Evolutionary conservation across 2,113 vertebrate species (phyloP).

Genomic region (Alethe diademata): DNA sequence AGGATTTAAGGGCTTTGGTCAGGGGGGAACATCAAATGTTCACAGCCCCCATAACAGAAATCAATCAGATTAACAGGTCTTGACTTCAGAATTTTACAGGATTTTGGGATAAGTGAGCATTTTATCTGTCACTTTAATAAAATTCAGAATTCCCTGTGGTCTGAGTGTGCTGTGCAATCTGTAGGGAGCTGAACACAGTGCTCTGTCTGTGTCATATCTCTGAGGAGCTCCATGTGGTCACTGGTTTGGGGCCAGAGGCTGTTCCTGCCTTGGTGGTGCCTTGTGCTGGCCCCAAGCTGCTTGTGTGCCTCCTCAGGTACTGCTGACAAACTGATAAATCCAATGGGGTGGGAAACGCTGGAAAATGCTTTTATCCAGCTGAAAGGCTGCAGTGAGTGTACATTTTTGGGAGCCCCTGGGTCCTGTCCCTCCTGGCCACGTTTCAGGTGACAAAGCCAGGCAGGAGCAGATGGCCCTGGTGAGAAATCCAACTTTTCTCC

Average conservation of each 20-base stretch:
- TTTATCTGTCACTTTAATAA: neutral
- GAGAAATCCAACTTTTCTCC: neutral
- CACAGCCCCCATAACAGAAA: neutral
- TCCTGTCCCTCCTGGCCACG: neutral
- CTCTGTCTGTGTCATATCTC: neutral
- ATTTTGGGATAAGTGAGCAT: neutral
- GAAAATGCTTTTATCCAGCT: neutral
- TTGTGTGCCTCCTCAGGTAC: neutral
- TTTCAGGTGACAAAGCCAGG: neutral
- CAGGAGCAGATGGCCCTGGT: constrained; percentile 1
- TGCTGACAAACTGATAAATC: neutral
- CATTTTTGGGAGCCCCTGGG: neutral
- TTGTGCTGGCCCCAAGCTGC: neutral
- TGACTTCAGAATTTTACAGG: neutral
- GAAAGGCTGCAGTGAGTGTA: neutral
- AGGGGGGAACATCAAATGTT: neutral
- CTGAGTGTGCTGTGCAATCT: neutral
- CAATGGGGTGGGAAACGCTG: neutral
- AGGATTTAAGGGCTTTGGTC: neutral
- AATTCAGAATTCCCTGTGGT: neutral
- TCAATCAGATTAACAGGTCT: neutral
- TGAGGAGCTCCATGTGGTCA: accelerated
- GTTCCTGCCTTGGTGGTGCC: neutral
- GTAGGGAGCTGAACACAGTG: neutral
- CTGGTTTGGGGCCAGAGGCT: neutral